These are phyloP conservation scores for Phodopus roborovskii DNA, from an alignment of 2,113 vertebrate genomes.

Conservation along the genomic window DNA sequence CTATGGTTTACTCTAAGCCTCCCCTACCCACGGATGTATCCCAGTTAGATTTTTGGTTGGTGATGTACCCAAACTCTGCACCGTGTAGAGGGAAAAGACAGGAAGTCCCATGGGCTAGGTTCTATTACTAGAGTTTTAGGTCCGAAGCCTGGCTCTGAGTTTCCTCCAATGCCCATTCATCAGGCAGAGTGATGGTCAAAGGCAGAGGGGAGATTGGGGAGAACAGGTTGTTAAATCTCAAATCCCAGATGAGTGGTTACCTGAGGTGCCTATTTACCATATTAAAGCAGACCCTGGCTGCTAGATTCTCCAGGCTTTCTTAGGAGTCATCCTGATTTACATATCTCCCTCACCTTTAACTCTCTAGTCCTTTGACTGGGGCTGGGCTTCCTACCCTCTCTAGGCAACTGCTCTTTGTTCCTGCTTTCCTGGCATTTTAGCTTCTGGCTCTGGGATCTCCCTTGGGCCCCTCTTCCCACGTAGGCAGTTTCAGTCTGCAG, in stretches of 20 bases:
- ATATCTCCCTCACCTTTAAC: neutral
- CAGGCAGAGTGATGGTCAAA: neutral
- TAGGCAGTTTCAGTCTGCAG: neutral
- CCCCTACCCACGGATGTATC: accelerated
- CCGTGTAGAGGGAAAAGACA: neutral
- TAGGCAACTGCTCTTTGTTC: neutral
- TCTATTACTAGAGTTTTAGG: neutral
- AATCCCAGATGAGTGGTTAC: neutral
- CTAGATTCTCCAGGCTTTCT: neutral
- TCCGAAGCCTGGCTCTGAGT: neutral
- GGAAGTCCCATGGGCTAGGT: neutral
- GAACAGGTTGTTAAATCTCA: neutral
- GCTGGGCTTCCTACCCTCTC: neutral
- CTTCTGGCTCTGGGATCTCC: neutral
- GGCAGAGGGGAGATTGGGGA: neutral
- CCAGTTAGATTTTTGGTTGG: neutral
- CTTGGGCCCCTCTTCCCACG: neutral
- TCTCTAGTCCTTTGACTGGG: neutral
- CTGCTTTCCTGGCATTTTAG: neutral
- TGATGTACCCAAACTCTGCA: neutral
- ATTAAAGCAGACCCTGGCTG: neutral
- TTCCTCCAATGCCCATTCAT: neutral
- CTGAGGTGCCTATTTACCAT: neutral
- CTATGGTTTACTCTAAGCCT: neutral
- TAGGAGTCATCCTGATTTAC: neutral